These are phyloP conservation scores for Aphodius granarius DNA, from an alignment of 2,888 invertebrate genomes.

Conservation along the genomic window DNA sequence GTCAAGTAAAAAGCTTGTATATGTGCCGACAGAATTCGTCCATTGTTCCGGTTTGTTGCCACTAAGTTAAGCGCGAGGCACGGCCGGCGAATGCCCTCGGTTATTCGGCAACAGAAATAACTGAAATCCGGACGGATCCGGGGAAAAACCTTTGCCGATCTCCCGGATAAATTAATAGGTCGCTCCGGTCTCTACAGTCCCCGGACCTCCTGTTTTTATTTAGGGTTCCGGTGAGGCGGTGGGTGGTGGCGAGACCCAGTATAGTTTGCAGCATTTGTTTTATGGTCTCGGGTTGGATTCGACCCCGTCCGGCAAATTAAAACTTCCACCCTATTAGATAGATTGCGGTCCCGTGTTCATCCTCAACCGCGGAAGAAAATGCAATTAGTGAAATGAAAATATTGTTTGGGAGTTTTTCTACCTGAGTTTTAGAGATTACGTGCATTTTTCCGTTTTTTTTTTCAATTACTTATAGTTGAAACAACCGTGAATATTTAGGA, in stretches of 20 bases:
- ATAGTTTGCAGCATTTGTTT: background rate
- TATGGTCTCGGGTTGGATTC: background rate
- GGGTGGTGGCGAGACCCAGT: background rate
- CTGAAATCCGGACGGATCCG: background rate
- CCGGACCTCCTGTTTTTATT: background rate
- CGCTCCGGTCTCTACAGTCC: background rate
- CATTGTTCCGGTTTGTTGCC: background rate
- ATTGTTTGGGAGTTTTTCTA: background rate
- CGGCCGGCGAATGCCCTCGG: background rate
- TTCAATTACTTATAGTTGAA: too few species aligned
- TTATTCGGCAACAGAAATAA: background rate
- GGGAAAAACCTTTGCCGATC: background rate
- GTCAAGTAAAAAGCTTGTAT: background rate
- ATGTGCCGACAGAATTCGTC: background rate
- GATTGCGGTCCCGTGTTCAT: background rate
- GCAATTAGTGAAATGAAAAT: background rate
- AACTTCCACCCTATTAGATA: background rate
- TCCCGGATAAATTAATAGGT: background rate
- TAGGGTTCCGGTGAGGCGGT: background rate
- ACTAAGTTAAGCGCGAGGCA: background rate
- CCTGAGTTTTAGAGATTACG: background rate
- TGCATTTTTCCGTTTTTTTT: too few species aligned
- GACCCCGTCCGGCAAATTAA: background rate
- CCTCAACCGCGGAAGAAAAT: background rate
- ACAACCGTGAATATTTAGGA: too few species aligned